A percentile compares a stretch with the other conserved stretches of the same genome.
These are phyloP conservation scores for Stenolophus ochropezus DNA, from an alignment of 2,888 invertebrate species.

Conservation along the genomic window DNA sequence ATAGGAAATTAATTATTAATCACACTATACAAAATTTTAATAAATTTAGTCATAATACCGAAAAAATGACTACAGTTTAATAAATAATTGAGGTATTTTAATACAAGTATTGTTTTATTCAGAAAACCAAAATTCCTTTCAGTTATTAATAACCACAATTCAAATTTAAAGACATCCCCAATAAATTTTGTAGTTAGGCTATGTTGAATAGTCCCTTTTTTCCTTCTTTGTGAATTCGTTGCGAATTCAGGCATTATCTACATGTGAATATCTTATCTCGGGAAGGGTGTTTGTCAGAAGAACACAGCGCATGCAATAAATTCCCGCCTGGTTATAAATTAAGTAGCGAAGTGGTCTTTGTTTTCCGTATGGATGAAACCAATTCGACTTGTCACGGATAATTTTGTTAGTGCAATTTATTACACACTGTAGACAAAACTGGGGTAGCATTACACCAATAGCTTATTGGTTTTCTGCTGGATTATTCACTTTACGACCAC, in stretches of 20 bases:
- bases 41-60: no score
- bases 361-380: conserved; percentile 25
- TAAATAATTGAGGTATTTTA: no score
- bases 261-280: neutral
- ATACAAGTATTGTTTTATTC: no score
- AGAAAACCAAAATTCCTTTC: no score
- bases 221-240: neutral
- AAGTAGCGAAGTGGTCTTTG: conserved; percentile 26
- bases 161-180: no score
- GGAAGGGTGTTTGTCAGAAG: neutral
- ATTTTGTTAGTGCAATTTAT: conserved; percentile 34
- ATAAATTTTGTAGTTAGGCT: no score
- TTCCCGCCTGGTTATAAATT: conserved; percentile 17
- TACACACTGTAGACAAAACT: conserved; percentile 11
- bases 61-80: no score
- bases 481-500: neutral
- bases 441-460: conserved; percentile 3
- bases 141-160: no score
- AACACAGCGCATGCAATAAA: neutral
- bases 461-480: conserved; percentile 20
- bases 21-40: no score
- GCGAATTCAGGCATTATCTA: neutral
- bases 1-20: no score
- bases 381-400: conserved; percentile 37
- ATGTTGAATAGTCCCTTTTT: no score